These are phyloP conservation scores for Chrysodeixis includens DNA, from an alignment of 2,888 invertebrate genomes.

Conservation along the genomic window DNA sequence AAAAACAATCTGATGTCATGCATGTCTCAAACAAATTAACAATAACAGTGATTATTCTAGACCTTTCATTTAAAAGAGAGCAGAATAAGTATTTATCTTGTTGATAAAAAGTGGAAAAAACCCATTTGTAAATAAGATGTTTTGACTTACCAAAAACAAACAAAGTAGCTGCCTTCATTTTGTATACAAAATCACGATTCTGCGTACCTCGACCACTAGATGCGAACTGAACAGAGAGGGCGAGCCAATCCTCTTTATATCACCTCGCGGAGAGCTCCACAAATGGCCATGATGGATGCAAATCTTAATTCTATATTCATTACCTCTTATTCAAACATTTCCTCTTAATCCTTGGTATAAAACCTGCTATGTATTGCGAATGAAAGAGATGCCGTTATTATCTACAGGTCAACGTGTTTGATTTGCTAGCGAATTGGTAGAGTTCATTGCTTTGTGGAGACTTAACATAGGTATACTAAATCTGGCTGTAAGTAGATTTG, in stretches of 20 bases:
- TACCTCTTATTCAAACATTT: slow-evolving; percentile 18
- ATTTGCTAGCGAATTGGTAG: slow-evolving; percentile 25
- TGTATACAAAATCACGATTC: slow-evolving; percentile 57
- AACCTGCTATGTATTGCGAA: slow-evolving; percentile 40
- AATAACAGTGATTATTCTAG: neutral
- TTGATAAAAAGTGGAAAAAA: neutral
- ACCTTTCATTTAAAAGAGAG: neutral
- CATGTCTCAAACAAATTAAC: neutral
- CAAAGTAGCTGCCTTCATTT: slow-evolving; percentile 78
- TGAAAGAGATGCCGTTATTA: slow-evolving; percentile 20
- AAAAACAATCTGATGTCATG: slow-evolving; percentile 4
- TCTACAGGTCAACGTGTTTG: slow-evolving; percentile 24
- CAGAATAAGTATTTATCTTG: neutral
- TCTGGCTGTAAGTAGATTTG: slow-evolving; percentile 12
- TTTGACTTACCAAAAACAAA: slow-evolving; percentile 79
- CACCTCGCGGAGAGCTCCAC: slow-evolving; percentile 63
- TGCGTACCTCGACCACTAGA: slow-evolving; percentile 61
- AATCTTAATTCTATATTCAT: slow-evolving; percentile 39
- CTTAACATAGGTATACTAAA: slow-evolving; percentile 33
- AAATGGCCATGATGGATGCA: slow-evolving; percentile 36
- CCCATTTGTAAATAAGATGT: neutral
- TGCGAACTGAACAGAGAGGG: slow-evolving; percentile 68
- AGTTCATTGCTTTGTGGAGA: slow-evolving; percentile 47
- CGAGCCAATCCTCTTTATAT: slow-evolving; percentile 69
- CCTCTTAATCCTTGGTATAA: slow-evolving; percentile 7